Base-by-base conservation (phyloP, 2,113 vertebrate species). In the Chlamydotis undulata region DNA sequence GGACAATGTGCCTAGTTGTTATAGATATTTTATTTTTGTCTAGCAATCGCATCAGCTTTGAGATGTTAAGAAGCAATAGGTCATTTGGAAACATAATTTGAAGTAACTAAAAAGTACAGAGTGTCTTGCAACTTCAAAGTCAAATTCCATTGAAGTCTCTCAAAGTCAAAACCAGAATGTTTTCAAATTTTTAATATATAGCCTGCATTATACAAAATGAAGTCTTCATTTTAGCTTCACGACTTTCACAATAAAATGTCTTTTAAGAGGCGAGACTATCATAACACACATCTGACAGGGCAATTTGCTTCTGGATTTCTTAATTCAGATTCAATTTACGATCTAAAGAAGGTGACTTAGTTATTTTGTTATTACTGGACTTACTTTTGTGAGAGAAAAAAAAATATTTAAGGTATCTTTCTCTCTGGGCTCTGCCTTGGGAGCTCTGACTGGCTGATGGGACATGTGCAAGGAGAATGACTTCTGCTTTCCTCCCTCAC, bases 401-500 rank as follows among this genome's bases (percentile, higher is more conserved):
- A 6, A 67, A 0, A 63, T 6, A 67, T 0, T 0, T 45, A 61
- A 52, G 26, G 7, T 18, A 45, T 23, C 26, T 59, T 67, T 50
- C 21, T 79, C 4, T 1, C 19, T 21, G 59, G 39, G 28, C 14
- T 61, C 22, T 79, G 24, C 6, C 39, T 47, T 67, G 47, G 31
- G 33, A 83, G 31, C 31, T 39, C 67, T 60, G 50, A 60, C 71
- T 56, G n/a, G 15, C 37, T 74, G 33, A 37, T 47, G 35, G 68
- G 33, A 37, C n/a, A 22, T 0, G 1, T 10, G 8, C 11, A 63
- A 47, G 8, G 24, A 80, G 19, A 61, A 57, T 0, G 2, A 12
- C 23, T 75, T 33, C 50, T 67, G 16, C 52, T 68, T 61, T 52
- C 45, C 35, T 50, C 25, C 28, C 59, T 84, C 57, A 33, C 37